A percentile compares a stretch with the other conserved stretches of the same genome.
Conservation (phyloP, 2,113 vertebrate species). For the Oenanthe oenanthe region DNA sequence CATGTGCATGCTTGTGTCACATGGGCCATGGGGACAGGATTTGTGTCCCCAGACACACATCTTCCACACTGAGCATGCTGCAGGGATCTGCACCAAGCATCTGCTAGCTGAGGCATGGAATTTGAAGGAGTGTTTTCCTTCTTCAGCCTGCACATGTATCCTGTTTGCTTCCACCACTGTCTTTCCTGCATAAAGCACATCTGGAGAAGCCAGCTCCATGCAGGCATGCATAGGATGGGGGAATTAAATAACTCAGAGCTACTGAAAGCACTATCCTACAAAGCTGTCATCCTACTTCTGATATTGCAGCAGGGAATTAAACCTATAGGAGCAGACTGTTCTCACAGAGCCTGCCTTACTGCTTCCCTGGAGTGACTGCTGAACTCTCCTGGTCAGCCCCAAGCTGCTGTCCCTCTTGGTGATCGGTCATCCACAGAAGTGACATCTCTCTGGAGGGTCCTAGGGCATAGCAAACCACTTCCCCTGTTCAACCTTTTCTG, state of each 20-base stretch:
- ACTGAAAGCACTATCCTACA: neutral
- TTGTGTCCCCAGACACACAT: neutral
- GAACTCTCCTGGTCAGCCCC: neutral
- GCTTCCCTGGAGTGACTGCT: neutral
- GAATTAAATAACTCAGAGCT: neutral
- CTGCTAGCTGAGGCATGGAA: neutral
- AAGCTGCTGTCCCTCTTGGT: accelerated
- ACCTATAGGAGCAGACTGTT: neutral
- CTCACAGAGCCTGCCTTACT: neutral
- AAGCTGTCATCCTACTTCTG: neutral
- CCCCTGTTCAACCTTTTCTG: neutral
- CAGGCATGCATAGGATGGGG: accelerated
- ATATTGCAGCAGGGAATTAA: neutral
- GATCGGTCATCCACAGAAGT: neutral
- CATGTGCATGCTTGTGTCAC: accelerated
- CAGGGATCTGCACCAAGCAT: neutral
- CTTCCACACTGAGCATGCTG: neutral
- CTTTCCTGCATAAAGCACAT: neutral
- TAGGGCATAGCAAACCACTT: neutral
- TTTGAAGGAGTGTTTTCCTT: neutral
- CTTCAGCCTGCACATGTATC: accelerated
- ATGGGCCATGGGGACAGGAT: neutral
- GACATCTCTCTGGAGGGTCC: neutral
- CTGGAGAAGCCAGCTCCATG: neutral
- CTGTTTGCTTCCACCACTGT: neutral